These are phyloP conservation scores for Teleopsis dalmanni DNA, from an alignment of 1,140 invertebrate species.

Conservation along the genomic window DNA sequence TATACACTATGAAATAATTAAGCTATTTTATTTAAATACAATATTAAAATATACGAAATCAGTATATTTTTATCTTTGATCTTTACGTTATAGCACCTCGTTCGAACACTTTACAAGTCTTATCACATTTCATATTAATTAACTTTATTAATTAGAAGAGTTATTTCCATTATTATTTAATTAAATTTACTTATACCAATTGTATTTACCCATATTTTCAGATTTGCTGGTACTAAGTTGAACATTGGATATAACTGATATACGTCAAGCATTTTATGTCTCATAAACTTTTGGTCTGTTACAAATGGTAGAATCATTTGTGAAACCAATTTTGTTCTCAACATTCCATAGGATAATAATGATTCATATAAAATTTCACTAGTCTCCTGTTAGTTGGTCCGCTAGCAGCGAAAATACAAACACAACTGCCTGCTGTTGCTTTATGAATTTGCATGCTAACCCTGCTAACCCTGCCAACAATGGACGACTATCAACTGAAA, in stretches of 20 bases:
- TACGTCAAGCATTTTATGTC: constrained; percentile 15
- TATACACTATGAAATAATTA: too few species aligned
- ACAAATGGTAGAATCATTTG: constrained; percentile 17
- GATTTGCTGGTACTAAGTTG: constrained; percentile 14
- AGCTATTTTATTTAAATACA: too few species aligned
- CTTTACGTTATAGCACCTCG: too few species aligned
- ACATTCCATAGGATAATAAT: neutral
- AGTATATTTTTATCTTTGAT: too few species aligned
- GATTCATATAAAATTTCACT: neutral
- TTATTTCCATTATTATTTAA: too few species aligned
- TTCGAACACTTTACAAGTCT: too few species aligned
- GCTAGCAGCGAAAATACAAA: neutral
- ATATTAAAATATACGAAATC: too few species aligned
- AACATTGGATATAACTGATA: constrained; percentile 13
- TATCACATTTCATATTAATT: too few species aligned
- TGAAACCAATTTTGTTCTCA: neutral
- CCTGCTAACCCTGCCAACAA: neutral
- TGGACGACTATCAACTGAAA: too few species aligned
- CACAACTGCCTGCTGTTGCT: neutral
- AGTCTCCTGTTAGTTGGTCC: neutral
- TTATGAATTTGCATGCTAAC: neutral
- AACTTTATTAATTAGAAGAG: too few species aligned
- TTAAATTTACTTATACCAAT: too few species aligned
- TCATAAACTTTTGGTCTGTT: constrained; percentile 11
- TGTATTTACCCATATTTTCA: constrained; percentile 8